These are phyloP conservation scores for Phenganax subtilis DNA, from an alignment of 92 coral and sea anemone species.

Conservation along the genomic window DNA sequence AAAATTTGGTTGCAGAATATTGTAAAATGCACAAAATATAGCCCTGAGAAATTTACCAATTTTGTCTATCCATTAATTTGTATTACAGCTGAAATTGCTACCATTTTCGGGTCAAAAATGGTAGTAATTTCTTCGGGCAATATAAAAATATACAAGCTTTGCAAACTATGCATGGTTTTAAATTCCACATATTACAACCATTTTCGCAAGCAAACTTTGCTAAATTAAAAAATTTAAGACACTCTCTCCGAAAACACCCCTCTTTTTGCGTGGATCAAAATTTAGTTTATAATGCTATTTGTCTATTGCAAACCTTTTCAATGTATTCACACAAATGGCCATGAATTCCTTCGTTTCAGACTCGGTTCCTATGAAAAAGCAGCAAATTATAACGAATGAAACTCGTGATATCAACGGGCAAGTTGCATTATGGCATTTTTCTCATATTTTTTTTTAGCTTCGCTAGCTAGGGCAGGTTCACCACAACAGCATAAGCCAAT, in stretches of 20 bases:
- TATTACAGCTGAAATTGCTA: no score
- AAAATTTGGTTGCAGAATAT: no score
- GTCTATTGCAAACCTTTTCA: slow-evolving; percentile 66
- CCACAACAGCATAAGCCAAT: background rate
- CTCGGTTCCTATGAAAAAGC: slow-evolving; percentile 66
- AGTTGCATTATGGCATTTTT: background rate
- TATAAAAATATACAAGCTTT: no score
- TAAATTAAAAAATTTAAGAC: background rate
- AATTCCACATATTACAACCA: background rate
- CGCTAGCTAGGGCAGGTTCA: background rate
- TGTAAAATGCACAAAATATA: no score
- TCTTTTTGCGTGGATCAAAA: no score
- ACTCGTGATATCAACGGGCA: background rate
- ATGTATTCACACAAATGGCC: slow-evolving; percentile 98
- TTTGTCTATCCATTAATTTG: no score
- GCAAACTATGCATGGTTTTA: no score
- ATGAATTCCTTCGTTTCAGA: slow-evolving; percentile 87
- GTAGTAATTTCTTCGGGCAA: no score
- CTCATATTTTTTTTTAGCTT: no score
- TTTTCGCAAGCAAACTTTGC: background rate
- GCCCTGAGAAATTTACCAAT: no score
- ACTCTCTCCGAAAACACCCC: background rate
- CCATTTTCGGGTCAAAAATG: no score
- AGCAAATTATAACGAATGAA: background rate
- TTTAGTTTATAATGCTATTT: background rate